These are phyloP conservation scores for Mesembrinibis cayennensis DNA, from an alignment of 2,113 vertebrate species.

Conservation along the genomic window DNA sequence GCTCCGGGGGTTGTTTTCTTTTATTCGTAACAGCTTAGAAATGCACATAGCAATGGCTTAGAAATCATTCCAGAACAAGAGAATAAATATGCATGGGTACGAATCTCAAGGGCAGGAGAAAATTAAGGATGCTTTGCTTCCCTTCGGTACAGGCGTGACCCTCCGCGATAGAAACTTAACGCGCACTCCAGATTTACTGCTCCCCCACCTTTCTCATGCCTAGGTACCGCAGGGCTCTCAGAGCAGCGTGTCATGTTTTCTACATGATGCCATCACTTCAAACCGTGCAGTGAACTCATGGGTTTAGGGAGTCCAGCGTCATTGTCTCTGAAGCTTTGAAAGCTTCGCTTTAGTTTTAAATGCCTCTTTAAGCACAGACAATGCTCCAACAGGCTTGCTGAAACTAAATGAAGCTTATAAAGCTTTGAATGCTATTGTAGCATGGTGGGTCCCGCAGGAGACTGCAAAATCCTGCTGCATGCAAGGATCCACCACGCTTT, in stretches of 20 bases:
- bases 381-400: conserved; percentile 52
- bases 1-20: neutral
- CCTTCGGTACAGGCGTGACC: neutral
- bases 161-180: neutral
- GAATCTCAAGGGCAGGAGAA: neutral
- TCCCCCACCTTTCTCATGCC: neutral
- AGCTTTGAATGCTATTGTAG: conserved; percentile 62
- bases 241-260: conserved; percentile 44
- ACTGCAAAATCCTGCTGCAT: conserved; percentile 56
- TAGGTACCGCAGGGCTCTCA: neutral
- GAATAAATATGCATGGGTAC: neutral
- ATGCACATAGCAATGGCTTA: neutral
- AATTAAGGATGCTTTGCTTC: neutral
- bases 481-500: conserved; percentile 51
- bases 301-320: conserved; percentile 35
- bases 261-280: conserved; percentile 48
- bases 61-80: neutral
- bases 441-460: conserved; percentile 45
- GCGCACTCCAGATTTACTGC: neutral
- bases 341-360: conserved; percentile 59
- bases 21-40: neutral
- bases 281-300: conserved; percentile 21
- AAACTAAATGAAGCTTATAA: conserved; percentile 68
- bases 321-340: conserved; percentile 61
- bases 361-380: conserved; percentile 65